phyloP scores from a whole-genome alignment of 2,888 invertebrate genomes.

The Phaedon cochleariae region DNA sequence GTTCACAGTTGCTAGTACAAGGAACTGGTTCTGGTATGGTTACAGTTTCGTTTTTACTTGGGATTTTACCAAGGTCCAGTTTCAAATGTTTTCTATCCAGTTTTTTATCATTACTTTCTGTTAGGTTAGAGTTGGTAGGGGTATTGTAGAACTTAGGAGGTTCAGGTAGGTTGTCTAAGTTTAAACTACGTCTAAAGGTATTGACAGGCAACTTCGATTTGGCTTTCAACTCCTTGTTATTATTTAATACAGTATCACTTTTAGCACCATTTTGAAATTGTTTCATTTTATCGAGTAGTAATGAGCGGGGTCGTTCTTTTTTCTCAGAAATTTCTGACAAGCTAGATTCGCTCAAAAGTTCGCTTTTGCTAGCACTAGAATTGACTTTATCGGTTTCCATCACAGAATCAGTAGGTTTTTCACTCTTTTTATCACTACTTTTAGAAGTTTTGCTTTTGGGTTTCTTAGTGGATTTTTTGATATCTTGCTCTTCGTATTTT shows the following conservation, averaged over 20 bases:
- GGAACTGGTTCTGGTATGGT: constrained; percentile 21
- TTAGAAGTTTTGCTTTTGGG: constrained; percentile 44
- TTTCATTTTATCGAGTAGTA: constrained; percentile 66
- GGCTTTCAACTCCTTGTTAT: constrained; percentile 42
- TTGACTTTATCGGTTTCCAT: constrained; percentile 23
- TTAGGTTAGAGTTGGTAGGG: constrained; percentile 30
- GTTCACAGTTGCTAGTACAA: constrained; percentile 37
- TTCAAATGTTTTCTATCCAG: constrained; percentile 65
- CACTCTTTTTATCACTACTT: constrained; percentile 32
- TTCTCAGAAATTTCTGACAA: constrained; percentile 54
- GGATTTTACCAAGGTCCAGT: constrained; percentile 67
- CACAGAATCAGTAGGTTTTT: constrained; percentile 51
- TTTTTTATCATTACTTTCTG: constrained; percentile 38
- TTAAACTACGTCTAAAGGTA: constrained; percentile 57
- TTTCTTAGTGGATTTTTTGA: constrained; percentile 48
- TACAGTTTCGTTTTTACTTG: constrained; percentile 38
- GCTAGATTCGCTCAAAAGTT: constrained; percentile 37
- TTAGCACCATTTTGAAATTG: constrained; percentile 64
- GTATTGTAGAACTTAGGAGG: constrained; percentile 44
- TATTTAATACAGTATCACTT: constrained; percentile 57
- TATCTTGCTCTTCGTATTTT: constrained; percentile 71
- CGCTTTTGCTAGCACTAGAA: constrained; percentile 36
- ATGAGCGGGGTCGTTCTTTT: constrained; percentile 65
- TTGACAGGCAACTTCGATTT: constrained; percentile 59
- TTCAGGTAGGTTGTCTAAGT: constrained; percentile 54